Conservation (phyloP, 2,113 vertebrate genomes). For the Trematocara variabile region DNA sequence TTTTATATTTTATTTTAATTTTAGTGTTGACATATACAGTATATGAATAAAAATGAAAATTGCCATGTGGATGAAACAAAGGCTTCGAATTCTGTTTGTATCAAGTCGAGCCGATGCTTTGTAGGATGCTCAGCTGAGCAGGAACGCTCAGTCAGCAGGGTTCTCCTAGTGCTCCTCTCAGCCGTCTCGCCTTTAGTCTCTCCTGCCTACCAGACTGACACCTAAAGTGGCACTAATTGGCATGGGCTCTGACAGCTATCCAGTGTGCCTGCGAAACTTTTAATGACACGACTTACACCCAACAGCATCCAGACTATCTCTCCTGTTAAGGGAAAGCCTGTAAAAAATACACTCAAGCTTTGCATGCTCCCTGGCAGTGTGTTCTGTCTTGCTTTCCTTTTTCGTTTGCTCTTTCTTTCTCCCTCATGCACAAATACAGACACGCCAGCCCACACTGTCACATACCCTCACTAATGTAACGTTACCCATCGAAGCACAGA, state of each 20-base stretch:
- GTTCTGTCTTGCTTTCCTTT: slow-evolving; percentile 24
- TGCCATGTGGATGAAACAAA: slow-evolving; percentile 9
- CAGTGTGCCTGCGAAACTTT: slow-evolving; percentile 60
- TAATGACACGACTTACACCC: slow-evolving; percentile 64
- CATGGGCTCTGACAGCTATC: slow-evolving; percentile 68
- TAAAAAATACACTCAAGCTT: slow-evolving; percentile 52
- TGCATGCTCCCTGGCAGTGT: slow-evolving; percentile 37
- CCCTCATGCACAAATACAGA: slow-evolving; percentile 31
- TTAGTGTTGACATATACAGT: background rate
- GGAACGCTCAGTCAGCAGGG: slow-evolving; percentile 48
- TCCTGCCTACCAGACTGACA: slow-evolving; percentile 63
- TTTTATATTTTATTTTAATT: background rate
- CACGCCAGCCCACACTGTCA: slow-evolving; percentile 14
- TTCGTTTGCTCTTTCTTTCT: slow-evolving; percentile 1
- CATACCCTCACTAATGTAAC: slow-evolving; percentile 23
- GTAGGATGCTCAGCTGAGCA: slow-evolving; percentile 53
- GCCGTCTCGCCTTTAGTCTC: slow-evolving; percentile 35
- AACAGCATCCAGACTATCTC: slow-evolving; percentile 42
- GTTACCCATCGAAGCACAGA: slow-evolving; percentile 44
- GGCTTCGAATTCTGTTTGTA: slow-evolving; percentile 11
- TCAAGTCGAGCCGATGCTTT: background rate
- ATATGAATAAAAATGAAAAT: slow-evolving; percentile 6
- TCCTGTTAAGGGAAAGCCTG: slow-evolving; percentile 34
- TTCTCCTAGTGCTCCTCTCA: slow-evolving; percentile 41
- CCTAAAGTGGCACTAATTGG: slow-evolving; percentile 75